These are phyloP conservation scores for Homarus americanus DNA, from an alignment of 1,140 invertebrate species.

Conservation along the genomic window DNA sequence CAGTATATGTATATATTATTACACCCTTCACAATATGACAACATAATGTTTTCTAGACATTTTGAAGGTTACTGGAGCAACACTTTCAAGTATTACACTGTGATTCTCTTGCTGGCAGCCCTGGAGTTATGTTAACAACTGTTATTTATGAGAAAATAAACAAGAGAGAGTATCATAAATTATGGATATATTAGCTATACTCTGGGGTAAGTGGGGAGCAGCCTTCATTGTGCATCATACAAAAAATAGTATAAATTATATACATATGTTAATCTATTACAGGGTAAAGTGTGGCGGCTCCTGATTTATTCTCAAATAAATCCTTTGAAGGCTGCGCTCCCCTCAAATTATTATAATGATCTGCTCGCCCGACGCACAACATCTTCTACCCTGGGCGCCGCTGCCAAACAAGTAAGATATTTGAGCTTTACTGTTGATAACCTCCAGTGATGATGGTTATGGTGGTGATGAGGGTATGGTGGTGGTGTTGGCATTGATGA, in stretches of 20 bases:
- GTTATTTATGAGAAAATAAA: too few relatives aligned
- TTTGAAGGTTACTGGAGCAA: too few relatives aligned
- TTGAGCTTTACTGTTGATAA: background rate
- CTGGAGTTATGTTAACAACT: too few relatives aligned
- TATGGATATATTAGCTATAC: too few relatives aligned
- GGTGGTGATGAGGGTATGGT: too few relatives aligned
- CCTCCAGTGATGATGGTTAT: background rate
- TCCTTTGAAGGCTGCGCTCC: conserved; percentile 74
- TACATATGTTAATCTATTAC: conserved; percentile 14
- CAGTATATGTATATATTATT: too few relatives aligned
- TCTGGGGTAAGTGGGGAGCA: background rate
- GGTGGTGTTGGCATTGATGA: too few relatives aligned
- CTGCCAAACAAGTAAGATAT: conserved; percentile 76
- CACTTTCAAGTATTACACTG: too few relatives aligned
- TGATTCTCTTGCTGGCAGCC: too few relatives aligned
- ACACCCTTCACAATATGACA: too few relatives aligned
- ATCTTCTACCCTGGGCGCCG: conserved; percentile 74
- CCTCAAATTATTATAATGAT: conserved; percentile 77
- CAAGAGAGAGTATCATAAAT: too few relatives aligned
- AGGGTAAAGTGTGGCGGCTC: conserved; percentile 74
- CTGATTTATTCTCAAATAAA: conserved; percentile 70
- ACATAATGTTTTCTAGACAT: too few relatives aligned
- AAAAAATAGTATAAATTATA: background rate
- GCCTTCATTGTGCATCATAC: background rate
- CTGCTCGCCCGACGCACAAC: conserved; percentile 75